Percentiles rank a stretch among this genome's conserved stretches.
phyloP scores from a whole-genome alignment of 2,113 vertebrate species.

The Macheiramphus alcinus region DNA sequence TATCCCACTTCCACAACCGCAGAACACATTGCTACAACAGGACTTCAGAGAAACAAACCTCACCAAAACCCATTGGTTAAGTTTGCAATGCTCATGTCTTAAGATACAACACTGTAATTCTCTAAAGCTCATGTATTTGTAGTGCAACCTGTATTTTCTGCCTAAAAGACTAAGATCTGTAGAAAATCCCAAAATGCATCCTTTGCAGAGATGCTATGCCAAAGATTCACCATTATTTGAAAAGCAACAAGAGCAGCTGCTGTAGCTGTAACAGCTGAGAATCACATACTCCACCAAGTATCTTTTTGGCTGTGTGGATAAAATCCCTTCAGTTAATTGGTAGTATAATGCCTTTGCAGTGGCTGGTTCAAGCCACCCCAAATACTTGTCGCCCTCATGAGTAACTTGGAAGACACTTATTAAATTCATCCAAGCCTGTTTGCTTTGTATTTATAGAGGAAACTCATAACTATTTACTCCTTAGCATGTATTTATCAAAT shows the following conservation, averaged over 20 bases:
- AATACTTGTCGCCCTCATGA: neutral
- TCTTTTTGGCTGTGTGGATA: neutral
- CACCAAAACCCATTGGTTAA: neutral
- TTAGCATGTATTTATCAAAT: neutral
- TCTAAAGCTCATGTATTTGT: neutral
- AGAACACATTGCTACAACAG: neutral
- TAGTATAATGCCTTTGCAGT: neutral
- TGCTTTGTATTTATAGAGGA: neutral
- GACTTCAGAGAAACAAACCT: neutral
- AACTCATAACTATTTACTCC: neutral
- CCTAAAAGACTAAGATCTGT: neutral
- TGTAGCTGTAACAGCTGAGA: neutral
- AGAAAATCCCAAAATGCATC: neutral
- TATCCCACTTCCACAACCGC: neutral
- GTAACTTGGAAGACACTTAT: neutral
- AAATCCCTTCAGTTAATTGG: neutral
- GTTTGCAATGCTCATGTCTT: neutral
- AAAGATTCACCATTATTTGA: neutral
- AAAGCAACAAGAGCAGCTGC: neutral
- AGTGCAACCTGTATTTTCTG: neutral
- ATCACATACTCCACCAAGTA: neutral
- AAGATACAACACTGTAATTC: neutral
- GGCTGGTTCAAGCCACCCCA: neutral
- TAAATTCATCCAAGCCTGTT: neutral
- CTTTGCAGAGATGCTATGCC: neutral